phyloP scores from a whole-genome alignment of 2,797 vertebrate species.

The Microcaecilia unicolor region DNA sequence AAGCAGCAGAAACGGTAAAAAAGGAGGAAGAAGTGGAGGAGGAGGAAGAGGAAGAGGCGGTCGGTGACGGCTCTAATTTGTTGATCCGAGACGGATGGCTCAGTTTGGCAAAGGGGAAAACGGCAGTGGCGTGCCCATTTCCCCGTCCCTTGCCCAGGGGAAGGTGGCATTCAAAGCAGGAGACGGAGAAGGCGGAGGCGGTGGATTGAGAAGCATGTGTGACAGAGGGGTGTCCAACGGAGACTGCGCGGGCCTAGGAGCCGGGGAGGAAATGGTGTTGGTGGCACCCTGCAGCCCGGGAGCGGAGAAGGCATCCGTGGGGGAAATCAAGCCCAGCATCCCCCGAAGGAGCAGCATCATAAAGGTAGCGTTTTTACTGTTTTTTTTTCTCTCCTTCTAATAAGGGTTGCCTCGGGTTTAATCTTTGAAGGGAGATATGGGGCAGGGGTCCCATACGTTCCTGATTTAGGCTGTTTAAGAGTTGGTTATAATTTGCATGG shows the following conservation, averaged over 20 bases:
- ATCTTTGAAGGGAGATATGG: too few species aligned
- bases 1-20: too few species aligned
- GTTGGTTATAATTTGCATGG: too few species aligned
- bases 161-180: slow-evolving; percentile 58
- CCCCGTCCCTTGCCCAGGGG: slow-evolving; percentile 47
- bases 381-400: too few species aligned
- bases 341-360: slow-evolving; percentile 94
- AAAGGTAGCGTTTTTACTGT: slow-evolving; percentile 86
- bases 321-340: slow-evolving; percentile 72
- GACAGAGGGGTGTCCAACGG: slow-evolving; percentile 75
- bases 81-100: slow-evolving; percentile 78
- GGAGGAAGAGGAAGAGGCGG: slow-evolving; percentile 28
- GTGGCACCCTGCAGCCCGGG: slow-evolving; percentile 56
- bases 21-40: slow-evolving; percentile 26
- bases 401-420: too few species aligned
- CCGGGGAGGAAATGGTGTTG: slow-evolving; percentile 43
- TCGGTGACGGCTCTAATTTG: slow-evolving; percentile 34
- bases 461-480: too few species aligned
- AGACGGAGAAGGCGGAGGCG: slow-evolving; percentile 50
- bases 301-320: slow-evolving; percentile 30
- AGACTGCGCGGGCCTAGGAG: slow-evolving; percentile 66
- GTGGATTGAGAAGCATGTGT: slow-evolving; percentile 25
- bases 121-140: slow-evolving; percentile 59
- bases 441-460: too few species aligned
- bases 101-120: slow-evolving; percentile 70